Conservation (phyloP, 2,888 invertebrate genomes). For the Desoria tigrina region DNA sequence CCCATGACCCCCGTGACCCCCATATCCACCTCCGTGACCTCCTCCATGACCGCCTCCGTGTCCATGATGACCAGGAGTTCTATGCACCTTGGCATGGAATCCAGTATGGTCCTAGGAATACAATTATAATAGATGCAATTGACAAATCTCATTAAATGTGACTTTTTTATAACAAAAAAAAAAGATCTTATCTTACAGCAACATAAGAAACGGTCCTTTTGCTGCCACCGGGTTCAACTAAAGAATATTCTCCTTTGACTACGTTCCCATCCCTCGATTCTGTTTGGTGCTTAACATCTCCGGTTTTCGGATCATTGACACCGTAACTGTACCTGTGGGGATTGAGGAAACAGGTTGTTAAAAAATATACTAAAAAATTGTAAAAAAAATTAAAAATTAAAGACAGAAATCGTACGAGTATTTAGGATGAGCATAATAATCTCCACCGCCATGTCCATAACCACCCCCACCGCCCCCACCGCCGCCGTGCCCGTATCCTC, state of each 20-base stretch:
- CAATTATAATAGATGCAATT: neutral
- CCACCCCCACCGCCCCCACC: slow-evolving; percentile 30
- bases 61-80: slow-evolving; percentile 44
- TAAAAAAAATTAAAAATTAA: too few species aligned
- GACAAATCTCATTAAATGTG: too few species aligned
- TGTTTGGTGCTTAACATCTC: slow-evolving; percentile 64
- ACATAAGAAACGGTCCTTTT: slow-evolving; percentile 72
- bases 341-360: too few species aligned
- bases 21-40: slow-evolving; percentile 29
- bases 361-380: too few species aligned
- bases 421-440: slow-evolving; percentile 40
- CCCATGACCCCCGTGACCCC: slow-evolving; percentile 32
- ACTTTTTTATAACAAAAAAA: too few species aligned
- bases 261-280: slow-evolving; percentile 72
- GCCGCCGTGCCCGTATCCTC: slow-evolving; percentile 31
- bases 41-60: slow-evolving; percentile 43
- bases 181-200: slow-evolving; percentile 57
- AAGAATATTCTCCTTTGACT: slow-evolving; percentile 71
- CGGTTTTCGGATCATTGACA: slow-evolving; percentile 48
- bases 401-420: too few species aligned
- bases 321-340: slow-evolving; percentile 41
- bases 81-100: slow-evolving; percentile 65
- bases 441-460: slow-evolving; percentile 31
- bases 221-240: slow-evolving; percentile 74
- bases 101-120: slow-evolving; percentile 65